Conservation (phyloP, 2,797 vertebrate species). For the Acanthurus lineatus region DNA sequence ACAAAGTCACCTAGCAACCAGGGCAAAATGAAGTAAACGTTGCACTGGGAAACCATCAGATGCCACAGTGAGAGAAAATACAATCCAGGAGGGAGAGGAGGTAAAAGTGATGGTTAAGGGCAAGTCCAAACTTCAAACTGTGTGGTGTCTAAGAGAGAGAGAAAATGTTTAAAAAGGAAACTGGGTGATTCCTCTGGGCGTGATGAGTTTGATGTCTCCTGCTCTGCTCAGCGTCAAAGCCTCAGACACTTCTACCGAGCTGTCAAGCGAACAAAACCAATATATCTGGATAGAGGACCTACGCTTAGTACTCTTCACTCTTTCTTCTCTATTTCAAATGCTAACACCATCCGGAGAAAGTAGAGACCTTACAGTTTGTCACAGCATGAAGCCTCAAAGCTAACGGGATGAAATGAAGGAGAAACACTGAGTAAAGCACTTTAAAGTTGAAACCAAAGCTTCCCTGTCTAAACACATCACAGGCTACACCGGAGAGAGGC, state of each 20-base stretch:
- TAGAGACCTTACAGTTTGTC: slow-evolving; percentile 29
- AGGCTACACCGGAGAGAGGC: slow-evolving; percentile 24
- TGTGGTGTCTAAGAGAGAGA: slow-evolving; percentile 33
- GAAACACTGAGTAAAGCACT: slow-evolving; percentile 54
- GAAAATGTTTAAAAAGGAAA: slow-evolving; percentile 46
- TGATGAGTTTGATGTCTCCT: slow-evolving; percentile 53
- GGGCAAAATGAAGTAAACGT: slow-evolving; percentile 56
- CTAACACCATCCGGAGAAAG: slow-evolving; percentile 36
- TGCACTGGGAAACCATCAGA: slow-evolving; percentile 65
- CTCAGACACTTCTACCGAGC: slow-evolving; percentile 36
- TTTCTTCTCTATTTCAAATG: slow-evolving; percentile 45
- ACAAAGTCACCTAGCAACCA: slow-evolving; percentile 83
- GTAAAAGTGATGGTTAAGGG: slow-evolving; percentile 44
- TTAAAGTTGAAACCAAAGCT: slow-evolving; percentile 59
- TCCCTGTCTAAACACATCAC: slow-evolving; percentile 59
- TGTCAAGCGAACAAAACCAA: slow-evolving; percentile 54
- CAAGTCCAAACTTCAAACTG: slow-evolving; percentile 53
- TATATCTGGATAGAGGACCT: slow-evolving; percentile 45
- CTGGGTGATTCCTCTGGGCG: slow-evolving; percentile 61
- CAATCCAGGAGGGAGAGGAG: slow-evolving; percentile 12
- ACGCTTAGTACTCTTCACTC: slow-evolving; percentile 7
- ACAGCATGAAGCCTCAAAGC: slow-evolving; percentile 52
- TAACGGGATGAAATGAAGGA: slow-evolving; percentile 66
- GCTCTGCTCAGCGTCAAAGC: slow-evolving; percentile 57
- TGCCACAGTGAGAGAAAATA: slow-evolving; percentile 27